Percentiles rank a stretch among this genome's conserved stretches.
Conservation (phyloP, 2,888 invertebrate genomes). For the Meganola albula region DNA sequence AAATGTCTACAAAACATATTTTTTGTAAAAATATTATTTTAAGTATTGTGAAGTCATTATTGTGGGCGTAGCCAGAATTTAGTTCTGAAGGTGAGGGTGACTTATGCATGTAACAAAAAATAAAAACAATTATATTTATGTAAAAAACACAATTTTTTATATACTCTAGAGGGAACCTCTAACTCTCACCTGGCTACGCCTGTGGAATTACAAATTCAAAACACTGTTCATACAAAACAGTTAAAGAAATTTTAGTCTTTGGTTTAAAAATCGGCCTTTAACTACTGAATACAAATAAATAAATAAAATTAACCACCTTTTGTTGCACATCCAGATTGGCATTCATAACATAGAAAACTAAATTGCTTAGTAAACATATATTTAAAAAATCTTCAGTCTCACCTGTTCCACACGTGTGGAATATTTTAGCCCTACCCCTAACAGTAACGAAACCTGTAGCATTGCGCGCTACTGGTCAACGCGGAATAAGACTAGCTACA, state of each 20-base stretch:
- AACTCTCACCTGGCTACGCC: too few relatives aligned
- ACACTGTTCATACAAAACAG: too few relatives aligned
- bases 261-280: conserved; percentile 30
- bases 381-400: conserved; percentile 74
- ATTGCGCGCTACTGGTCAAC: conserved; percentile 79
- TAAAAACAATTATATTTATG: too few relatives aligned
- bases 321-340: conserved; percentile 29
- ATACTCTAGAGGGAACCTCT: too few relatives aligned
- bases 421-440: conserved; percentile 71
- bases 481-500: conserved; percentile 73
- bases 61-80: too few relatives aligned
- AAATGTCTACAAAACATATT: not conserved
- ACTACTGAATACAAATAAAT: conserved; percentile 18
- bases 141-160: too few relatives aligned
- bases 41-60: too few relatives aligned
- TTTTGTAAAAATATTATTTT: not conserved
- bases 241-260: too few relatives aligned
- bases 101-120: too few relatives aligned
- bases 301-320: conserved; percentile 33
- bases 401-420: conserved; percentile 74
- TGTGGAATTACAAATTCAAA: too few relatives aligned
- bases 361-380: conserved; percentile 56
- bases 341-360: conserved; percentile 48
- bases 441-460: conserved; percentile 75
- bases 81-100: too few relatives aligned